Percentiles rank a stretch among this genome's conserved stretches.
These are phyloP conservation scores for Epinotia nisella DNA, from an alignment of 2,888 invertebrate species.

Conservation along the genomic window DNA sequence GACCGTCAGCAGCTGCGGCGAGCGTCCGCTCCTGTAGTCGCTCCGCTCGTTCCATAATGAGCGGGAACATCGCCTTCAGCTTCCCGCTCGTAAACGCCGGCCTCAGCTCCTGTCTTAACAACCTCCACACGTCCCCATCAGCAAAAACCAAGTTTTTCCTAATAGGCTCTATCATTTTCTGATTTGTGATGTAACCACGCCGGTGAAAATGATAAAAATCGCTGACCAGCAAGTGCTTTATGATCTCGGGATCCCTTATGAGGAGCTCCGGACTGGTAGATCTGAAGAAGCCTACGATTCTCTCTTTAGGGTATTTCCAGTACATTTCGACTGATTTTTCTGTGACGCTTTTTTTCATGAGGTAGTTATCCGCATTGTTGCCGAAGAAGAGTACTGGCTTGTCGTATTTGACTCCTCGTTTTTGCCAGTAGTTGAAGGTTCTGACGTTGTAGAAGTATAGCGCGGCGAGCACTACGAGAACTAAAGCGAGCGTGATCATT, in stretches of 20 bases:
- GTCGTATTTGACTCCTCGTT: conserved; percentile 61
- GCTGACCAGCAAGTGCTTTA: conserved; percentile 60
- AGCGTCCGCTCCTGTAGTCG: conserved; percentile 55
- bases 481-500: conserved; percentile 37
- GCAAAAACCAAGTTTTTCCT: conserved; percentile 65
- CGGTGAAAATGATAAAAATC: conserved; percentile 65
- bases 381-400: conserved; percentile 64
- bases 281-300: conserved; percentile 64
- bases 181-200: conserved; percentile 59
- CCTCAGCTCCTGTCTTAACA: conserved; percentile 67
- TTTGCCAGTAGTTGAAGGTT: conserved; percentile 45
- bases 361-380: conserved; percentile 57
- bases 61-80: conserved; percentile 68
- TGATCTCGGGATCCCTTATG: conserved; percentile 64
- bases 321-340: conserved; percentile 60
- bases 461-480: conserved; percentile 14
- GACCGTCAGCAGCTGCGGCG: conserved; percentile 50
- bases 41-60: conserved; percentile 66
- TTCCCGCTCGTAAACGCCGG: conserved; percentile 68
- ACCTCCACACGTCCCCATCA: conserved; percentile 67
- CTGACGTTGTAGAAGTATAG: conserved; percentile 35
- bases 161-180: conserved; percentile 60
- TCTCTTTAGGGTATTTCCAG: conserved; percentile 63
- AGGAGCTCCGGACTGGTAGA: conserved; percentile 60
- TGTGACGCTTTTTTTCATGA: conserved; percentile 58